Base-by-base conservation (phyloP, 2,888 invertebrate species). In the Coelinius sp. region DNA sequence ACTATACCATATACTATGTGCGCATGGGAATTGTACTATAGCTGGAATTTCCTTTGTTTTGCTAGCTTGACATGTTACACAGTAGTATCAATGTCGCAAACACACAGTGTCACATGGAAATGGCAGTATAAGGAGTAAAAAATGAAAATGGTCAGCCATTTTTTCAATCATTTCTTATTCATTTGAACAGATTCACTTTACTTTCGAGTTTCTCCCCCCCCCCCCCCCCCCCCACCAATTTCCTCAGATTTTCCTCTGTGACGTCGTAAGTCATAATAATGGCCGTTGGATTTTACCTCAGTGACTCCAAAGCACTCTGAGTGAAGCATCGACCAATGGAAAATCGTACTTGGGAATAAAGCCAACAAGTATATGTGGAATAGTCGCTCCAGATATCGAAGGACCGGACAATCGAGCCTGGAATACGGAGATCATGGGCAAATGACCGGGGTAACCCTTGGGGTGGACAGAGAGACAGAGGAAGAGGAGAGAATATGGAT, bases 341-440 rank as follows among this genome's bases (percentile, higher is more conserved):
- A 44, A 63, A 63, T 41, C 41, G 41, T 53, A 76, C 72, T 73
- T 44, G 38, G 56, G 75, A 53, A 63, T 69, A 67, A 71, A 71
- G 66, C 69, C 69, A 62, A 59, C 46, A 68, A 66, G 64, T 38
- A 59, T 59, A 35, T 59, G 62, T 69, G 71, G 38, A 44, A 14
- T 25, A 53, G 63, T 53, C 49, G 76, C n/a, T n/a, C n/a, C n/a
- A n/a, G 73, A 76, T 76, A 76, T 75, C 71, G 76, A 70, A 41
- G 72, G 70, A 75, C 70, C 72, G 75, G 71, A 68, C 73, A 75
- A 74, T 74, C 76, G 73, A 49, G 20, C 25, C 68, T 14, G 56
- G 38, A 68, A 68, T 44, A 69, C 49, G 64, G 70, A 71, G 73
- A 72, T 63, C 73, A 75, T 68, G 75, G 76, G 75, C 75, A 76